A percentile compares a stretch with the other conserved stretches of the same genome.
Evolutionary conservation across 2,797 vertebrate genomes (phyloP).

Genomic region (Enteromius unitaeniatus): DNA sequence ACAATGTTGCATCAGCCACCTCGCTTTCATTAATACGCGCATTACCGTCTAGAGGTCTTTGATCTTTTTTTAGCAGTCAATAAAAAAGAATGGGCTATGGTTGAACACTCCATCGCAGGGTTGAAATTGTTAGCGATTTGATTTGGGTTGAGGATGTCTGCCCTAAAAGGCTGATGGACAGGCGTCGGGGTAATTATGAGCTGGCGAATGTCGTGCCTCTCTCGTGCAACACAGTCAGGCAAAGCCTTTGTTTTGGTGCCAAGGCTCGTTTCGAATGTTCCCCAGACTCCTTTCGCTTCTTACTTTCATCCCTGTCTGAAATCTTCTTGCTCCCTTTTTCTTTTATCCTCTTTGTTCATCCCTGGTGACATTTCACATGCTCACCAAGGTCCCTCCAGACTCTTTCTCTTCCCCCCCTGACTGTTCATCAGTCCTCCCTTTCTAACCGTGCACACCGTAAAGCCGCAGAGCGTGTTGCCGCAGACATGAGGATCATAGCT

Average conservation of each 20-base stretch:
- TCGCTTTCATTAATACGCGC: conserved; percentile 64
- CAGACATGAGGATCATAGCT: conserved; percentile 44
- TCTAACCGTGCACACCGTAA: not conserved
- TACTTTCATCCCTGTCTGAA: conserved; percentile 26
- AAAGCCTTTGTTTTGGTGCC: conserved; percentile 53
- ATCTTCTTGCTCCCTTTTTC: conserved; percentile 11
- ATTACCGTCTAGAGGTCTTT: conserved; percentile 66
- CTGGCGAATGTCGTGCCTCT: conserved; percentile 16
- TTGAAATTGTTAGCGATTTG: conserved; percentile 47
- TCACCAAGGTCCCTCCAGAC: conserved; percentile 35
- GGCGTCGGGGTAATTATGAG: conserved; percentile 26
- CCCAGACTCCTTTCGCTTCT: conserved; percentile 40
- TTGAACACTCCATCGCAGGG: conserved; percentile 52
- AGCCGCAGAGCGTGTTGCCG: conserved; percentile 26
- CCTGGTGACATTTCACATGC: conserved; percentile 7
- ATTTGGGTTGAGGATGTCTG: conserved; percentile 43
- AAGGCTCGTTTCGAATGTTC: conserved; percentile 50
- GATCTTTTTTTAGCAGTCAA: conserved; percentile 77
- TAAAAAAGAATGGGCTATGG: conserved; percentile 74
- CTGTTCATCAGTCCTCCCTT: conserved; percentile 6
- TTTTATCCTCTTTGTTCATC: conserved; percentile 27
- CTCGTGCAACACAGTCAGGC: conserved; percentile 41
- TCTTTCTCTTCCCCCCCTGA: not conserved
- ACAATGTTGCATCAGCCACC: conserved; percentile 66
- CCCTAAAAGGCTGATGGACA: conserved; percentile 31